Base-by-base conservation (phyloP, 2,797 vertebrate genomes). In the Megaceryle alcyon region DNA sequence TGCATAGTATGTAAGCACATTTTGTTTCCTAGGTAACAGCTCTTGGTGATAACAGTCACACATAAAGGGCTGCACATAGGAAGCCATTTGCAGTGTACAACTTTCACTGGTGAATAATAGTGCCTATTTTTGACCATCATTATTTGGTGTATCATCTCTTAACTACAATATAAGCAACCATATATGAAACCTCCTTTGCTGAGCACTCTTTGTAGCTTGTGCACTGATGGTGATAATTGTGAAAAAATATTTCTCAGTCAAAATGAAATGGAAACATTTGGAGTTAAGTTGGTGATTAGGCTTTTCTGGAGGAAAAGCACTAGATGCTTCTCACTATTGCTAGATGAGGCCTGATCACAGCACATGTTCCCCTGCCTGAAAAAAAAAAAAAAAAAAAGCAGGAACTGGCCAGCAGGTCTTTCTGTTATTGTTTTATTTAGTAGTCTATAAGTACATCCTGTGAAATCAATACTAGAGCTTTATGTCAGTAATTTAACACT, bases 11-110 rank as follows among this genome's bases (percentile, higher is more conserved):
- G 3, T n/a, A 46, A 77, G 75, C 2, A 12, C 28, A 17, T 65
- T 91, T 84, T 73, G 86, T 96, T 94, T 92, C 95, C 95, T 90
- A 84, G 96, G 95, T 68, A 94, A 95, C 96, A 92, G 77, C 46
- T 94, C 22, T 69, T 10, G 29, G 63, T 70, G 49, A 53, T 94
- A 70, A 25, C 3, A 3, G 43, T 31, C 57, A 43, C 48, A 76
- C 21, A 53, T 13, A 53, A 90, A 86, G n/a, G 60, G 12, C 60
- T 64, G 64, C 53, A 43, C 64, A 31, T 11, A 21, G 81, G 70
- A 84, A 92, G 29, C 39, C 90, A 31, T 90, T 90, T 91, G 35
- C 73, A 70, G 16, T 26, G 64, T 22, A 8, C 63, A 82, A 0
- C 39, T 76, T 71, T 19, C 51, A 28, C 31, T 46, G 80, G 22